Evolutionary conservation across 1,140 invertebrate species (phyloP), one percentile per base, ranked within the genome.

Genomic region (Trachelipus rathkii): DNA sequence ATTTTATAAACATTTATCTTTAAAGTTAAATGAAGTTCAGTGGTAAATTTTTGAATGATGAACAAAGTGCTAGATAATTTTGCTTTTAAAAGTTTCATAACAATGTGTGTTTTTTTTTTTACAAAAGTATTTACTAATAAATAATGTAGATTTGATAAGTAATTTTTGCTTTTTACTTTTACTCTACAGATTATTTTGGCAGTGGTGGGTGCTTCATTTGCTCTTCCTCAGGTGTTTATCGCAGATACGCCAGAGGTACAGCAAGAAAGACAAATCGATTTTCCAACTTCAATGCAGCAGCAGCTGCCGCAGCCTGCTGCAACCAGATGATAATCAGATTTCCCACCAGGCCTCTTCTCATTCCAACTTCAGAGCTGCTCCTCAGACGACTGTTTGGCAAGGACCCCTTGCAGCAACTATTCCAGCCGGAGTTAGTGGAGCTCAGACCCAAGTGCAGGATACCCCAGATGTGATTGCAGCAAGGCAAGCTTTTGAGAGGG

Each of bases 351-450:
- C 11, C 11, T 13, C 50, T 19, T 15, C 11, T 19, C 50, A 60
- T 19, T 15, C 50, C 11, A 13, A 2, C 50, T 60, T 60, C 19
- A 13, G 19, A 15, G 50, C 50, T 60, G 50, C 11, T 60, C 50
- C 50, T 60, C 50, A 60, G 50, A 60, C 50, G 8, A 60, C 50
- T 4, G 50, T 60, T 15, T 81, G 79, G 79, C 76, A 33, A 11
- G 79, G 79, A 9, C 79, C 79, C 60, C 44, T 81, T 6, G 79
- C 79, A 44, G 74, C 79, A 43, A 78, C 73, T 43, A 72, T 81
- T 43, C 79, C 79, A 10, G 79, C 79, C n/a, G 77, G 79, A n/a
- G 74, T 81, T 66, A 67, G 45, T 23, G 79, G 79, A 6, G 24
- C 53, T n/a, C 15, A 74, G 19, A 71, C 77, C 24, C 71, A 71